phyloP scores from a whole-genome alignment of 2,888 invertebrate species.

The Drosophila vallismaia region DNA sequence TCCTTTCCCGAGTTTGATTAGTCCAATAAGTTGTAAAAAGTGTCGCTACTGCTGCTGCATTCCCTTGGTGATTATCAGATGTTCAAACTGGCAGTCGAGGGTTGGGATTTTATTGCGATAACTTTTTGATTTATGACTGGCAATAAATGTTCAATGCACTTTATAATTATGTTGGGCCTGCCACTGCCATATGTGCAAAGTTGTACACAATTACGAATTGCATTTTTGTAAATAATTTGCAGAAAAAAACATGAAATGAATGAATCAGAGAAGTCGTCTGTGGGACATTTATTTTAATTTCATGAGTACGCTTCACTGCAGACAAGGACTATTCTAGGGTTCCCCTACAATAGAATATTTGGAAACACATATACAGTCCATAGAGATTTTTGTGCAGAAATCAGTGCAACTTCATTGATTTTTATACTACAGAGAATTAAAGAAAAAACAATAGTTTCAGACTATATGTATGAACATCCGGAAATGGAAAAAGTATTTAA shows the following conservation, averaged over 20 bases:
- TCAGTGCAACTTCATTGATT: neutral
- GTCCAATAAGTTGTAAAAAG: constrained; percentile 81
- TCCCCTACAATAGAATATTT: neutral
- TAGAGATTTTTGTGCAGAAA: no score
- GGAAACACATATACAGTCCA: no score
- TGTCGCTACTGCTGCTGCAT: constrained; percentile 50
- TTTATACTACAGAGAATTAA: constrained; percentile 4
- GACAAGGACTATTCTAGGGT: neutral
- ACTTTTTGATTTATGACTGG: constrained; percentile 83
- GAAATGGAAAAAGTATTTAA: constrained; percentile 10
- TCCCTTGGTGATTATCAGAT: constrained; percentile 64
- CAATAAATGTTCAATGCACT: constrained; percentile 78
- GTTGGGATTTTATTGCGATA: constrained; percentile 69
- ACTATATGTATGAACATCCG: no score
- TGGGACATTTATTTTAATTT: constrained; percentile 1
- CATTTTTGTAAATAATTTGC: constrained; percentile 16
- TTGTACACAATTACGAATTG: constrained; percentile 53
- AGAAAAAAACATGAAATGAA: constrained; percentile 9
- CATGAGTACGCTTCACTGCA: neutral
- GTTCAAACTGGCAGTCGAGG: constrained; percentile 39
- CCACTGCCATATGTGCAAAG: constrained; percentile 64
- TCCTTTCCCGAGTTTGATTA: constrained; percentile 63
- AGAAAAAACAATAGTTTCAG: constrained; percentile 2
- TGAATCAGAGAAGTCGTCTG: neutral
- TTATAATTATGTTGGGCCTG: constrained; percentile 68